A percentile compares a stretch with the other conserved stretches of the same genome.
phyloP scores from a whole-genome alignment of 1,140 invertebrate species.

The Ostrea edulis region DNA sequence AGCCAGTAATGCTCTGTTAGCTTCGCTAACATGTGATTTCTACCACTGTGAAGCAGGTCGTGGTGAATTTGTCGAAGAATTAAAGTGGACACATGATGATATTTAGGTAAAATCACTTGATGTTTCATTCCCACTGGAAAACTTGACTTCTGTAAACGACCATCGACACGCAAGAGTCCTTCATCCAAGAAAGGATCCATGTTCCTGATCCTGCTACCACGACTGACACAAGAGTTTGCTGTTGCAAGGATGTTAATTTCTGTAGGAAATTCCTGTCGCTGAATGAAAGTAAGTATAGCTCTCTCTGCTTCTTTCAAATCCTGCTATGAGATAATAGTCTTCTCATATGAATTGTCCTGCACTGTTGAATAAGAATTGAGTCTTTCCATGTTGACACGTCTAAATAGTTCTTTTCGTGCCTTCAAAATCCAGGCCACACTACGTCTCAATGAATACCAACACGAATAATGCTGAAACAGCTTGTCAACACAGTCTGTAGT shows the following conservation, averaged over 20 bases:
- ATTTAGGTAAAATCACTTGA: too few relatives aligned
- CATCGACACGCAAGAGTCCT: slow-evolving; percentile 52
- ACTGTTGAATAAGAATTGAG: background rate
- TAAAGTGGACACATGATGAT: too few relatives aligned
- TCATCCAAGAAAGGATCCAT: slow-evolving; percentile 52
- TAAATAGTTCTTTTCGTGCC: background rate
- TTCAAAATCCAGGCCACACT: slow-evolving; percentile 5
- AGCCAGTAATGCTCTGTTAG: slow-evolving; percentile 28
- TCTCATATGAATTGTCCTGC: background rate
- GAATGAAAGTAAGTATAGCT: background rate
- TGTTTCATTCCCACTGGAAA: slow-evolving; percentile 13
- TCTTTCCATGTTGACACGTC: background rate
- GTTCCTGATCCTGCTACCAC: background rate
- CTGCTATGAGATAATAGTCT: too few relatives aligned
- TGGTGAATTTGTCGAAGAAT: too few relatives aligned
- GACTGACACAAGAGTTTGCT: background rate
- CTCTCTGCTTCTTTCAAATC: too few relatives aligned
- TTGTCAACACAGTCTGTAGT: background rate
- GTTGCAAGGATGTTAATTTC: background rate
- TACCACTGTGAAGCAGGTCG: background rate
- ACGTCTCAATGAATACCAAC: background rate
- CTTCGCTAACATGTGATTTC: slow-evolving; percentile 30
- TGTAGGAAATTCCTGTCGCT: background rate
- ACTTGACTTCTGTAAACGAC: slow-evolving; percentile 47
- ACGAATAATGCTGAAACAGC: background rate